Base-by-base conservation (phyloP, 2,113 vertebrate genomes). In the Xyrauchen texanus region DNA sequence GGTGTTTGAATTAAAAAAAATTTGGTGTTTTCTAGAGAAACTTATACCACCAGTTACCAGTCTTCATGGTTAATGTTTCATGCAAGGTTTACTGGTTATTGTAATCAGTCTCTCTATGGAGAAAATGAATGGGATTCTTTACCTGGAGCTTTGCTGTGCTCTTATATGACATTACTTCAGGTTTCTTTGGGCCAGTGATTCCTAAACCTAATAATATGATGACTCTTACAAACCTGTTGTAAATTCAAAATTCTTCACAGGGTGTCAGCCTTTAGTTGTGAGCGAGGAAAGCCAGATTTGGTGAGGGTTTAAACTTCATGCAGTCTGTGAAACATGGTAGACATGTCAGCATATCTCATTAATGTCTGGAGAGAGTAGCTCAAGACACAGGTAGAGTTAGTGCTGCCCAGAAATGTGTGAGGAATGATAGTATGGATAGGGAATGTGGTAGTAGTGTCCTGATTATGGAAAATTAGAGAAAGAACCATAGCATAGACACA, bases 401-500 rank as follows among this genome's bases (percentile, higher is more conserved):
- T 84, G 69, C 45, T 52, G 68, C 61, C 73, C 52, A 55, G 51
- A 53, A 79, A 70, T 13, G 5, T 68, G 76, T 44, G 69, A 68
- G 64, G 63, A 44, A 75, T 52, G 57, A 61, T 9, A 51, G n/a
- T 63, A 46, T 5, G 49, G 70, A 76, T 52, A 71, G 57, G 64
- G 47, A 53, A 62, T 47, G 55, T 62, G 62, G n/a, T 77, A 77
- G 67, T 62, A 72, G 75, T 68, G 70, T 60, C n/a, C 71, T 76
- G 67, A 61, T 88, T 34, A 69, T 76, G 76, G 71, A 89, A 80
- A 85, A 82, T 84, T 82, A 86, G 78, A 82, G 75, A 93, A 91
- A 94, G 91, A 93, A 93, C 82, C 78, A 89, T 87, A 90, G 92
- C 89, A 88, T 88, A 93, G 92, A 93, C 93, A 94, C 93, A 88